Evolutionary conservation across 2,888 invertebrate species (phyloP).

Genomic region (Calameuta idolon): DNA sequence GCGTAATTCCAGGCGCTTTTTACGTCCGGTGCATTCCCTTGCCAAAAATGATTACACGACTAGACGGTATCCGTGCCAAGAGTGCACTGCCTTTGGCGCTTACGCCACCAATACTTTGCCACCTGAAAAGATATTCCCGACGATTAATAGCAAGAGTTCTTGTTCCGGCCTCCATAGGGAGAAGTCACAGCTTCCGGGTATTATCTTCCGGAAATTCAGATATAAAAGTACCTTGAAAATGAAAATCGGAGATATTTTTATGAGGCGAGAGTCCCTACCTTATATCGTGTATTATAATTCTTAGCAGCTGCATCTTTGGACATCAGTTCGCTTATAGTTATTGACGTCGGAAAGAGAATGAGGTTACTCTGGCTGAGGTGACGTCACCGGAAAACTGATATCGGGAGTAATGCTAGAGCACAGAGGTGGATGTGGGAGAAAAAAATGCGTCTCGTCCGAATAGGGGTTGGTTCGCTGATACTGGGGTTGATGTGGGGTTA

Average conservation of each 20-base stretch:
- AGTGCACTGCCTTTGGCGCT: conserved; percentile 9
- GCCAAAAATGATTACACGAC: conserved; percentile 52
- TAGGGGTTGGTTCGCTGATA: neutral
- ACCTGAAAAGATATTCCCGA: neutral
- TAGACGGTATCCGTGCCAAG: conserved; percentile 39
- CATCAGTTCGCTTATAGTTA: neutral
- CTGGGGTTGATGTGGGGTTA: conserved; percentile 52
- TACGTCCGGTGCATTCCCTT: conserved; percentile 28
- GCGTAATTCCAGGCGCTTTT: conserved; percentile 43
- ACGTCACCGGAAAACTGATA: neutral
- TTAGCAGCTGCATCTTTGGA: neutral
- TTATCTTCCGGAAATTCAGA: neutral
- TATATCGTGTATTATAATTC: neutral
- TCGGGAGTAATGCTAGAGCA: neutral
- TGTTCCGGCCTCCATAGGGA: neutral
- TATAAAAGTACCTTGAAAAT: neutral
- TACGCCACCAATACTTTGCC: neutral
- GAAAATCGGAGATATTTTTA: neutral
- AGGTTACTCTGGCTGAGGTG: neutral
- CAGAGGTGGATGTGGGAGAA: neutral
- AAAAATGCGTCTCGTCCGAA: neutral
- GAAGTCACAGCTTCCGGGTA: neutral
- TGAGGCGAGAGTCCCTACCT: neutral
- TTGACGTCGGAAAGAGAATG: neutral
- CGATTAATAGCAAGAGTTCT: neutral